These are phyloP conservation scores for Lamellibrachia satsuma DNA, from an alignment of 2,888 invertebrate species.

Conservation along the genomic window DNA sequence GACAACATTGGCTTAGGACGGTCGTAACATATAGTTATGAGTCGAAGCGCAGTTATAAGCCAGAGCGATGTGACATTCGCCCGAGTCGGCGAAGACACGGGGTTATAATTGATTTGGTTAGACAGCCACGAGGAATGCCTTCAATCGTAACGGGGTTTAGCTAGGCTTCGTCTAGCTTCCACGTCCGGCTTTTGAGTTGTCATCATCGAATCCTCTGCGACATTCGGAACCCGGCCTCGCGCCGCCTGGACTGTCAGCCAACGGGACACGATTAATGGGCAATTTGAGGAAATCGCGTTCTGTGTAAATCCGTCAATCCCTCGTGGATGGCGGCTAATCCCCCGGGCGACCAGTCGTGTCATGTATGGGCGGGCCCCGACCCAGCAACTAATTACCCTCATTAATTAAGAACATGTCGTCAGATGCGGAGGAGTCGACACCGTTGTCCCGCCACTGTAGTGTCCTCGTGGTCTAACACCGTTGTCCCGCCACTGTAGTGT, in stretches of 20 bases:
- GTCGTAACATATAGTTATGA: background rate
- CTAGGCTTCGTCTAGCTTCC: background rate
- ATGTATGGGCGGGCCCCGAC: background rate
- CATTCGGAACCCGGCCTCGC: background rate
- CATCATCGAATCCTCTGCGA: background rate
- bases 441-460: background rate
- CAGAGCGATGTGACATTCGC: background rate
- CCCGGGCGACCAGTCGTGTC: background rate
- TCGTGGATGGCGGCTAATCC: background rate
- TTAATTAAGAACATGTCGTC: background rate
- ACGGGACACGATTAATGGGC: background rate
- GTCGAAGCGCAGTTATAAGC: background rate
- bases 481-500: too few relatives aligned
- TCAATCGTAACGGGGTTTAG: background rate
- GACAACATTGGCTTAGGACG: background rate
- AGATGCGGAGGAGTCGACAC: background rate
- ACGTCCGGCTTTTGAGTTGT: conserved; percentile 12
- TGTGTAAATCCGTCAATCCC: background rate
- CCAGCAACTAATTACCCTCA: background rate
- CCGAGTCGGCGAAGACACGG: background rate
- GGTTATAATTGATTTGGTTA: conserved; percentile 10
- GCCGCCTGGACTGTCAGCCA: background rate
- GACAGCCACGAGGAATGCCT: background rate
- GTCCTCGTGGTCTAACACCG: background rate
- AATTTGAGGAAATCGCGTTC: background rate